Evolutionary conservation across 2,113 vertebrate species (phyloP).

Genomic region (Balaeniceps rex): DNA sequence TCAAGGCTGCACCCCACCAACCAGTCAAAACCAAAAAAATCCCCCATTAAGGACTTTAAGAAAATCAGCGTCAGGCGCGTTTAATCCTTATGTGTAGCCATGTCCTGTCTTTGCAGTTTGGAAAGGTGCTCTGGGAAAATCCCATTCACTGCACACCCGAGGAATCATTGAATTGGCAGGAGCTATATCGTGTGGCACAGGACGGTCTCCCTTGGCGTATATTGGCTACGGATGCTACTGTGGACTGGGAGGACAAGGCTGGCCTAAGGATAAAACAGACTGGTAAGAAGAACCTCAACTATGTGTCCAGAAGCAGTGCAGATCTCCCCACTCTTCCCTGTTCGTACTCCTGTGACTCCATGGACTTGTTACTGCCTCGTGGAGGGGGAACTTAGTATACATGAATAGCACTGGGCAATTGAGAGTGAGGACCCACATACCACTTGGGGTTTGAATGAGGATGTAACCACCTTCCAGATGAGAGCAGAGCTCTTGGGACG

Average conservation of each 20-base stretch:
- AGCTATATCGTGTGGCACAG: conserved; percentile 81
- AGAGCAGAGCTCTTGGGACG: background rate
- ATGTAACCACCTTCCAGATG: background rate
- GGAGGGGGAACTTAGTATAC: background rate
- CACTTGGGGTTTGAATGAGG: background rate
- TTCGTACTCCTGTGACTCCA: background rate
- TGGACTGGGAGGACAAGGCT: conserved; percentile 84
- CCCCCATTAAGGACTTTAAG: background rate
- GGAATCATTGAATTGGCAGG: conserved; percentile 82
- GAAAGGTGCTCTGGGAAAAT: conserved; percentile 37
- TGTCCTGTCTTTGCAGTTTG: conserved; percentile 65
- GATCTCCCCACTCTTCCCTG: background rate
- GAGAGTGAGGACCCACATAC: background rate
- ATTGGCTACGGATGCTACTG: conserved; percentile 89
- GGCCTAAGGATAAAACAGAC: conserved; percentile 82
- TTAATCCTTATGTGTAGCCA: background rate
- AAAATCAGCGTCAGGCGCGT: background rate
- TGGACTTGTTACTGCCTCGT: background rate
- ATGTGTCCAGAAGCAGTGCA: background rate
- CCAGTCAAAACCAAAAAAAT: background rate
- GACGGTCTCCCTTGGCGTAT: conserved; percentile 76
- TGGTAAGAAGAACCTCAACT: conserved; percentile 73
- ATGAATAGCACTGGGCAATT: background rate
- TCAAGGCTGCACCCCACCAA: background rate
- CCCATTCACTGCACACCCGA: conserved; percentile 73